Base-by-base conservation (phyloP, 2,113 vertebrate genomes). In the Corvus hawaiiensis region DNA sequence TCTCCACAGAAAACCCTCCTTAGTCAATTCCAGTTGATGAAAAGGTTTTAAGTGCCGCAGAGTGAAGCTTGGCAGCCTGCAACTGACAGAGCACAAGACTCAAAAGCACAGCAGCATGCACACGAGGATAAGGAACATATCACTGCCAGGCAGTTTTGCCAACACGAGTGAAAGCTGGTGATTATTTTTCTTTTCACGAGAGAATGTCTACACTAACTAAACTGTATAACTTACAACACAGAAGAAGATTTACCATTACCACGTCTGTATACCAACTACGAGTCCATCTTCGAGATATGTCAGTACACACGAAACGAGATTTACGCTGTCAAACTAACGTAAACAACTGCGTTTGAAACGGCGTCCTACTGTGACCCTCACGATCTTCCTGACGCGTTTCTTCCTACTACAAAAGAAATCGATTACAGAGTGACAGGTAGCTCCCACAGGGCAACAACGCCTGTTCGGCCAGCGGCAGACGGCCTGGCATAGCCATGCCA, bases 161-260 rank as follows among this genome's bases (percentile, higher is more conserved):
- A 5, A 18, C 52, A 56, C 1, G 6, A n/a, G 1, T 2, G 11
- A 81, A 51, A 58, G 21, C 8, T 6, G 2, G 21, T 7, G 5
- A 16, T 28, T 56, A 32, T 17, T 79, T 44, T 10, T 43, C 26
- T 52, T 58, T 28, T 35, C 8, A 1, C 11, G 13, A 56, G 3
- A 10, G 8, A 75, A 89, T 9, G 39, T 19, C 44, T 49, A 28
- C 20, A 10, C 33, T 48, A 78, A 56, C 20, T 27, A 35, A 33
- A 37, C 16, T 1, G 20, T 2, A 4, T 2, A 61, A 44, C 6
- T 49, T 33, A 46, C 24, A 39, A 13, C 0, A 10, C 12, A 62
- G 79, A n/a, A 18, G 7, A 35, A 43, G 18, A 44, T 46, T 30
- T 23, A 41, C 77, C 16, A 32, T 30, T 49, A 41, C 46, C 7